Conservation (phyloP, 2,797 vertebrate genomes). For the Kryptolebias ocellatus region DNA sequence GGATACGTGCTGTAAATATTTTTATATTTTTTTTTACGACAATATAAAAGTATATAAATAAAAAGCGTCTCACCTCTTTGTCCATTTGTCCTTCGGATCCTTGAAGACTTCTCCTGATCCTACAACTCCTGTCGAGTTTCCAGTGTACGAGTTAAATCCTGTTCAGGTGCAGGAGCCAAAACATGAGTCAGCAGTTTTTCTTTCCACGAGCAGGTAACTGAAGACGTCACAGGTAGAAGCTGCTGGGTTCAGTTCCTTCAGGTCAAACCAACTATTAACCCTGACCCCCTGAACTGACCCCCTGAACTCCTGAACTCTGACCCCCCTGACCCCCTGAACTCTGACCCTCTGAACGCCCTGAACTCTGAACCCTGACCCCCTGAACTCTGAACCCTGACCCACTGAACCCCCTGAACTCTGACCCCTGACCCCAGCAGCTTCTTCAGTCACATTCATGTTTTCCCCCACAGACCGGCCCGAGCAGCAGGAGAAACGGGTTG, state of each 20-base stretch:
- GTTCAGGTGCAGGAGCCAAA: conserved; percentile 51
- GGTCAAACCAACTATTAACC: too few relatives aligned
- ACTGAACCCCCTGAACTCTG: too few relatives aligned
- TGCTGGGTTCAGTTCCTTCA: conserved; percentile 42
- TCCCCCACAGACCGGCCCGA: conserved; percentile 71
- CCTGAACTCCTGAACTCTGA: too few relatives aligned
- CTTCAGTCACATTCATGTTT: conserved; percentile 19
- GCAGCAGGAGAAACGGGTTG: conserved; percentile 55
- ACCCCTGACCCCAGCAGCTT: conserved; percentile 62
- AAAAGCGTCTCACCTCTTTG: conserved; percentile 81
- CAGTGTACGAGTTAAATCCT: conserved; percentile 93
- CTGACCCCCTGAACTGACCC: not conserved
- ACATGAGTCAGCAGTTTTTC: conserved; percentile 47
- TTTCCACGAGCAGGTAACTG: not conserved
- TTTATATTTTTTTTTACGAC: too few relatives aligned
- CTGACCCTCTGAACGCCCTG: too few relatives aligned
- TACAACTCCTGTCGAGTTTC: conserved; percentile 87
- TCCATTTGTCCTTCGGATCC: conserved; percentile 89
- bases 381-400: too few relatives aligned
- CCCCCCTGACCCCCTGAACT: too few relatives aligned
- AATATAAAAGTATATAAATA: not conserved
- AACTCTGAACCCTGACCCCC: too few relatives aligned
- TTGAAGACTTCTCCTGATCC: conserved; percentile 88
- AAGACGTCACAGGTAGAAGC: conserved; percentile 38
- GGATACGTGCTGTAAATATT: too few relatives aligned